These are phyloP conservation scores for Peromyscus californicus DNA, from an alignment of 2,113 vertebrate species.

Conservation along the genomic window DNA sequence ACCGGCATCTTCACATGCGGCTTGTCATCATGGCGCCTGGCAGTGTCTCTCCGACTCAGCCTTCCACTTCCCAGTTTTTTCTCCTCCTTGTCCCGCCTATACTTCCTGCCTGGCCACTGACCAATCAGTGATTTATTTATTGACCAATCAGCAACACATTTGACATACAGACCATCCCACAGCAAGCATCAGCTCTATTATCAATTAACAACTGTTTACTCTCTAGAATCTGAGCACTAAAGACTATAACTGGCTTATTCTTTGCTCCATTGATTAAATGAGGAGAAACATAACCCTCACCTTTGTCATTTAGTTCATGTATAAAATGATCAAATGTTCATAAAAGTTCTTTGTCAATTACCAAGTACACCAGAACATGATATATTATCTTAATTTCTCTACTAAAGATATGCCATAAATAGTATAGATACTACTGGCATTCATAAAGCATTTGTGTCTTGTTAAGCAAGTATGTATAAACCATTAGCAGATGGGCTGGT, in stretches of 20 bases:
- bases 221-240: neutral
- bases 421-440: neutral
- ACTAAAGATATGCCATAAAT: slow-evolving; percentile 48
- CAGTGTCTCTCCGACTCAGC: no score
- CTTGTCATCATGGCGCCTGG: no score
- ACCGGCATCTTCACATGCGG: no score
- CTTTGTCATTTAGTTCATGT: neutral
- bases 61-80: no score
- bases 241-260: neutral
- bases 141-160: no score
- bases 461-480: slow-evolving; percentile 13
- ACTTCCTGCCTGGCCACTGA: no score
- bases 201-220: neutral
- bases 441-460: slow-evolving; percentile 26
- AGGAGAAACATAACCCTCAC: slow-evolving; percentile 25
- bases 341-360: slow-evolving; percentile 55
- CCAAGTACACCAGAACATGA: slow-evolving; percentile 33
- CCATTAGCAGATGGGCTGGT: neutral
- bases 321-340: slow-evolving; percentile 56
- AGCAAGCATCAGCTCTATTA: neutral
- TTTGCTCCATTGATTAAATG: slow-evolving; percentile 25
- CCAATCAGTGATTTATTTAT: no score
- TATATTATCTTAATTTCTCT: slow-evolving; percentile 32
- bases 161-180: no score
- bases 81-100: no score